A percentile compares a stretch with the other conserved stretches of the same genome.
Evolutionary conservation across 2,113 vertebrate species (phyloP).

Genomic region (Oncorhynchus masou): DNA sequence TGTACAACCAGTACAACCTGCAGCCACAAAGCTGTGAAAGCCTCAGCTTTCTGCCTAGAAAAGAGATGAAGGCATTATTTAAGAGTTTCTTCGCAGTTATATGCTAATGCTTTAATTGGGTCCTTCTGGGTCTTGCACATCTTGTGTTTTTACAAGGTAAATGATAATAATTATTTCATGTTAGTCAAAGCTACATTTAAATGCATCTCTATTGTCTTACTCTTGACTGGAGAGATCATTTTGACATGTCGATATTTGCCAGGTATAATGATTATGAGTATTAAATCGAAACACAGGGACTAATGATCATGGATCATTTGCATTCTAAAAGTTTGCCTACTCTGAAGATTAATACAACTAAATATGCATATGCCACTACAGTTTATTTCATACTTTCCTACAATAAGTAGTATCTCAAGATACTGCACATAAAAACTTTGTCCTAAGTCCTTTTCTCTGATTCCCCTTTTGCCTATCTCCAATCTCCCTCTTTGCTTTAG

Average conservation of each 20-base stretch:
- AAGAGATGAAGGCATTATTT: constrained; percentile 32
- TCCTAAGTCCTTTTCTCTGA: too few relatives aligned
- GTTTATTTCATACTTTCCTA: too few relatives aligned
- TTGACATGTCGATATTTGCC: background rate
- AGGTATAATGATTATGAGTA: too few relatives aligned
- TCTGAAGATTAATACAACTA: too few relatives aligned
- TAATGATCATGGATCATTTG: too few relatives aligned
- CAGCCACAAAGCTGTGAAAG: constrained; percentile 36
- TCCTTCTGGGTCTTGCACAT: background rate
- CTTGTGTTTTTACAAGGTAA: constrained; percentile 4
- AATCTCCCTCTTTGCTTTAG: background rate
- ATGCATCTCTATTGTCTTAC: constrained; percentile 9
- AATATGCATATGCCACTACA: too few relatives aligned
- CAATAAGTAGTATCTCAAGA: too few relatives aligned
- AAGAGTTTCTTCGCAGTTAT: background rate
- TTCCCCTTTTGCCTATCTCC: background rate
- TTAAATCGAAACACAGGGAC: too few relatives aligned
- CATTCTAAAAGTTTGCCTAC: too few relatives aligned
- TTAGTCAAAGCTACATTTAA: constrained; percentile 11
- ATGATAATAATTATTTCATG: constrained; percentile 13
- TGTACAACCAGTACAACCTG: constrained; percentile 60
- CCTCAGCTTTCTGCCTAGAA: constrained; percentile 32
- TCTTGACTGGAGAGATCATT: background rate
- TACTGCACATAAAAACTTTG: too few relatives aligned
- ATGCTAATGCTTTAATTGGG: constrained; percentile 6